phyloP scores from a whole-genome alignment of 2,113 vertebrate species.

The Progne subis region DNA sequence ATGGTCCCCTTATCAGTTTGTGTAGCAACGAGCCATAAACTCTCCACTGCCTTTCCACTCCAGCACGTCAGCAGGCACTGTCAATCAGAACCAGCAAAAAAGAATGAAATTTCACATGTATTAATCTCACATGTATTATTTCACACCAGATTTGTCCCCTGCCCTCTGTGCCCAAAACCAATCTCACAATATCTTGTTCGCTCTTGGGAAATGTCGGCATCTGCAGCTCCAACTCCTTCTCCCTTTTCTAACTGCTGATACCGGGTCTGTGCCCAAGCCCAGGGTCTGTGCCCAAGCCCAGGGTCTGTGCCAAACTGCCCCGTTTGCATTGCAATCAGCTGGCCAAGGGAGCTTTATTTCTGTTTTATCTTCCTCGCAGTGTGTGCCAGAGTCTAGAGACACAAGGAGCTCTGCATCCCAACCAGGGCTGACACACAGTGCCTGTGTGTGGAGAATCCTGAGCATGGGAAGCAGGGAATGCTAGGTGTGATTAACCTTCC shows the following conservation, averaged over 20 bases:
- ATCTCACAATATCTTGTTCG: accelerated
- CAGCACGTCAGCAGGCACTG: accelerated
- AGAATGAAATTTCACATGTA: neutral
- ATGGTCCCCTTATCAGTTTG: accelerated
- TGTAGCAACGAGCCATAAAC: neutral
- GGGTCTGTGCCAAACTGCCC: neutral
- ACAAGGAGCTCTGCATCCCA: slow-evolving; percentile 4
- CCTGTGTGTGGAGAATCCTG: neutral
- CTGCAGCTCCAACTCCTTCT: neutral
- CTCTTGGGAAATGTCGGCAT: accelerated
- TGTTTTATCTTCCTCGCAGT: neutral
- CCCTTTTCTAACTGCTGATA: neutral
- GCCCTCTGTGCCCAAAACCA: neutral
- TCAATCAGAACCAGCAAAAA: neutral
- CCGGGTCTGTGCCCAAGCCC: neutral
- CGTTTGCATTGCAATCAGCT: neutral
- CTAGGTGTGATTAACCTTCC: neutral
- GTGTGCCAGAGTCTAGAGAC: neutral
- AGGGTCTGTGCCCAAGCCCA: neutral
- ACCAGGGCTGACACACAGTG: neutral
- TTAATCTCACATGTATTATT: neutral
- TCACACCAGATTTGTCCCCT: neutral
- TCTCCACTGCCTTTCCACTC: neutral
- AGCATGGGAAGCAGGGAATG: neutral
- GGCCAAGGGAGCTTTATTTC: neutral